phyloP scores from a whole-genome alignment of 2,113 vertebrate genomes.

The Bubo scandiacus region DNA sequence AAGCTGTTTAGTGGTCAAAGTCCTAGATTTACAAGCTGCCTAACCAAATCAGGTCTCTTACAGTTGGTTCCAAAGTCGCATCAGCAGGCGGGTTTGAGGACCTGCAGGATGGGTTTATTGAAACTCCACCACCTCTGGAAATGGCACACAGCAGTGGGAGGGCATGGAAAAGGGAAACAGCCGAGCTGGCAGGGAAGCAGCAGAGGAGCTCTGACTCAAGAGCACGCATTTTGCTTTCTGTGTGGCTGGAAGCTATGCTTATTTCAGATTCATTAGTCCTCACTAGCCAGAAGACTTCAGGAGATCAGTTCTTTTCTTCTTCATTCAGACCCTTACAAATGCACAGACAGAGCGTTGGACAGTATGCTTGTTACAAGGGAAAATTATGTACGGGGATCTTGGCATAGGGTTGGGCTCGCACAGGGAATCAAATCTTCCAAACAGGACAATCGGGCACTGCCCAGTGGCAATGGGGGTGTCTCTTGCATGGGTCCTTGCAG shows the following conservation, averaged over 20 bases:
- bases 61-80: background rate
- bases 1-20: background rate
- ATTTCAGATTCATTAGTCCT: background rate
- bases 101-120: background rate
- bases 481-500: background rate
- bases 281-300: background rate
- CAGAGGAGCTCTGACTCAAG: background rate
- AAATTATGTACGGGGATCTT: background rate
- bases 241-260: background rate
- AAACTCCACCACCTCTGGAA: background rate
- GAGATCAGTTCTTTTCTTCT: background rate
- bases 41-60: background rate
- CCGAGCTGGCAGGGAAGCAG: background rate
- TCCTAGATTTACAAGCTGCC: background rate
- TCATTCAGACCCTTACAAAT: background rate
- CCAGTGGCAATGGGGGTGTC: rapidly evolving
- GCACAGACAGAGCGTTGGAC: background rate
- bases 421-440: background rate
- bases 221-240: background rate
- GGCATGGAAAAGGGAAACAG: background rate
- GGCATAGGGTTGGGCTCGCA: background rate
- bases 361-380: background rate
- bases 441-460: background rate
- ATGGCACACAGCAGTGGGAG: background rate
- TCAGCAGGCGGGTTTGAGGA: background rate